Conservation (phyloP, 2,113 vertebrate genomes). For the Pleuronectes platessa region DNA sequence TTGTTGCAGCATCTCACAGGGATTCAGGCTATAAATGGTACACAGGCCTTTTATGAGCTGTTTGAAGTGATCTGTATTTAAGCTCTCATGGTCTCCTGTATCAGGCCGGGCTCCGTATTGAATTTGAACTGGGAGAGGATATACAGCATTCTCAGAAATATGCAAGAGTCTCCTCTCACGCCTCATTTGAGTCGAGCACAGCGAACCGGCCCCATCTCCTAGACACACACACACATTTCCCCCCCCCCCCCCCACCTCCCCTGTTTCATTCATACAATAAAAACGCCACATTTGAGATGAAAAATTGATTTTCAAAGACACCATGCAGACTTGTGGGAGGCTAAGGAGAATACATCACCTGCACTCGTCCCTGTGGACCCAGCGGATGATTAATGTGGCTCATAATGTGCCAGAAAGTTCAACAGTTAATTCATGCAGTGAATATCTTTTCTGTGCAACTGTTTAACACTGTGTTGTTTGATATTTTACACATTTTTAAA, state of each 20-base stretch:
- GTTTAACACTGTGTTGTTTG: neutral
- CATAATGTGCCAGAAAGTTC: neutral
- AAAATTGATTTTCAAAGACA: neutral
- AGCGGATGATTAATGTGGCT: constrained; percentile 4
- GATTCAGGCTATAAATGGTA: constrained; percentile 36
- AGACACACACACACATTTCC: neutral
- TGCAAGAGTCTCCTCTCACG: constrained; percentile 37
- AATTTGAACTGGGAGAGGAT: constrained; percentile 27
- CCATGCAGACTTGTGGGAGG: neutral
- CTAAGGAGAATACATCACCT: neutral
- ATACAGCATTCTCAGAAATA: constrained; percentile 48
- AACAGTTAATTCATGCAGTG: neutral
- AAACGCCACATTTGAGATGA: neutral
- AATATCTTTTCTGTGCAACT: neutral
- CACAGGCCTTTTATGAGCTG: constrained; percentile 39
- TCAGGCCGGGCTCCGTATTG: constrained; percentile 32
- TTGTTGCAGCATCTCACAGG: constrained; percentile 8
- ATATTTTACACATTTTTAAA: neutral
- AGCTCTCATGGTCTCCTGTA: constrained; percentile 31
- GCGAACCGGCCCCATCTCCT: neutral
- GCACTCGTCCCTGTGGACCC: neutral
- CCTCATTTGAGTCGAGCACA: constrained; percentile 29
- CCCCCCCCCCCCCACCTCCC: too few relatives aligned
- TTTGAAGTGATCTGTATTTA: constrained; percentile 49
- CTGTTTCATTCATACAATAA: neutral